These are phyloP conservation scores for Papilio machaon DNA, from an alignment of 1,140 invertebrate species.

Conservation along the genomic window DNA sequence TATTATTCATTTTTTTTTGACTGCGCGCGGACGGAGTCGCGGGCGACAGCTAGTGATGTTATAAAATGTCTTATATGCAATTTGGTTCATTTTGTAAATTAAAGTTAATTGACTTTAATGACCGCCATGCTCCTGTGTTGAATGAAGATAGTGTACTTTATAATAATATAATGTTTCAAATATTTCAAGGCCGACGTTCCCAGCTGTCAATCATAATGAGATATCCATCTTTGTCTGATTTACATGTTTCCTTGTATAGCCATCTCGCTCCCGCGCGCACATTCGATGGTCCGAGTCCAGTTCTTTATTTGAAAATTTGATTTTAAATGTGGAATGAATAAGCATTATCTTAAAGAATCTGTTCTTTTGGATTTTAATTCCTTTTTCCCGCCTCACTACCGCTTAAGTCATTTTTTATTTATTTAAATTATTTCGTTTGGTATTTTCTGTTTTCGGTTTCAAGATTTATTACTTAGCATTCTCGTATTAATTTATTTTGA, in stretches of 20 bases:
- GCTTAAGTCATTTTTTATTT: slow-evolving; percentile 62
- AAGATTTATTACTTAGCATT: slow-evolving; percentile 34
- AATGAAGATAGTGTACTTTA: slow-evolving; percentile 81
- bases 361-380: slow-evolving; percentile 81
- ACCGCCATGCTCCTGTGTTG: slow-evolving; percentile 60
- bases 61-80: slow-evolving; percentile 3
- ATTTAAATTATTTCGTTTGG: slow-evolving; percentile 57
- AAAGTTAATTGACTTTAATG: slow-evolving; percentile 45
- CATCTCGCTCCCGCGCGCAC: slow-evolving; percentile 58
- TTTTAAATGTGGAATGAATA: slow-evolving; percentile 82
- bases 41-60: too few relatives aligned
- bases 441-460: slow-evolving; percentile 47
- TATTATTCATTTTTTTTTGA: too few relatives aligned
- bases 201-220: slow-evolving; percentile 82
- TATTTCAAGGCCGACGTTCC: slow-evolving; percentile 82
- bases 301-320: slow-evolving; percentile 82
- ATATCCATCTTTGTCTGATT: slow-evolving; percentile 73
- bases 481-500: slow-evolving; percentile 16
- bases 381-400: slow-evolving; percentile 76
- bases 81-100: slow-evolving; percentile 27
- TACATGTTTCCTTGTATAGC: slow-evolving; percentile 54
- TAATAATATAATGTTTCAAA: slow-evolving; percentile 83
- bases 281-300: slow-evolving; percentile 73
- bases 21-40: too few relatives aligned
- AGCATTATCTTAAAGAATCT: slow-evolving; percentile 80